Base-by-base conservation (phyloP, 1,140 invertebrate genomes). In the Semibalanus balanoides region DNA sequence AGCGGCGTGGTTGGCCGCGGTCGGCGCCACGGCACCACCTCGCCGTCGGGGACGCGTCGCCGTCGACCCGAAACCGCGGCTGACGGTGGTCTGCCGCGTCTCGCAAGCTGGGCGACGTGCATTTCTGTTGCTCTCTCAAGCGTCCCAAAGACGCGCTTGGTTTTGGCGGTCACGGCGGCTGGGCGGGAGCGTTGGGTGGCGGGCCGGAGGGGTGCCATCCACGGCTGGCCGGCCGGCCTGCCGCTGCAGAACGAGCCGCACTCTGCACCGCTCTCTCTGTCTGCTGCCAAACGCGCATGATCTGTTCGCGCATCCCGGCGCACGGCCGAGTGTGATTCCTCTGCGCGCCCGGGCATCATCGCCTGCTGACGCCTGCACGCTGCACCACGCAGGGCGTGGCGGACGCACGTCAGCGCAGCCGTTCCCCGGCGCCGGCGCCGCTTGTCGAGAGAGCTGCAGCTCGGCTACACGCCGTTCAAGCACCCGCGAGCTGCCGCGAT, bases 281-380 rank as follows among this genome's bases (percentile, higher is more conserved):
- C 81, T 91, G 0, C 84, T 88, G 3, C 90, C n/a, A n/a, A n/a
- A 90, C 77, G 90, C 89, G 0, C 88, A 87, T 84, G 87, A 90
- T 78, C 83, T 83, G 43, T 85, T 89, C 9, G 84, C 85, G 76
- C 88, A 83, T 90, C n/a, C 79, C 84, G 0, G 83, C 90, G 22
- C 89, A 89, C 7, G 79, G 83, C 1, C 87, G 85, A 74, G 87
- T 91, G 29, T 83, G 91, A 0, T 82, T 91, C 0, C 85, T 87
- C 1, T 90, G 90, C 1, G 89, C n/a, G n/a, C n/a, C n/a, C 89
- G 31, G 90, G 90, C 7, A 90, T 91, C 72, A 90, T 91, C 79
- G 90, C 79, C 88, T 90, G 77, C 82, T 92, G 0, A 91, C 89
- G 80, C 87, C 0, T 86, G 84, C 22, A 80, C 88, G 0, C 82